Conservation (phyloP, 2,113 vertebrate species). For the Tilapia sparmanii region DNA sequence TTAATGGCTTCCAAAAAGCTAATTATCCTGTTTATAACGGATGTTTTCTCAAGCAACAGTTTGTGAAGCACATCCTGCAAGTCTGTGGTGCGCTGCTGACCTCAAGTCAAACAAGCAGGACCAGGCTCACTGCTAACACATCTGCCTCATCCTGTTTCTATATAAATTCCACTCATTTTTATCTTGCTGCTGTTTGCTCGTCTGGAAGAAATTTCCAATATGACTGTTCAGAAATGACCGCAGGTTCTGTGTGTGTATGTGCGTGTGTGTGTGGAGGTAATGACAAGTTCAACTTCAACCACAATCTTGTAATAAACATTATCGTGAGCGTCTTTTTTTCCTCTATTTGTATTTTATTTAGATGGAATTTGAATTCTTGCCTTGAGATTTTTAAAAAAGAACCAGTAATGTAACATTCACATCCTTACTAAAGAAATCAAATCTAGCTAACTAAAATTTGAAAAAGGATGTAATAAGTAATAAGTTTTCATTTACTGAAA, state of each 20-base stretch:
- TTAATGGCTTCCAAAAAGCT: conserved; percentile 67
- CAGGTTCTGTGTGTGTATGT: neutral
- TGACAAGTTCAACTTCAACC: conserved; percentile 11
- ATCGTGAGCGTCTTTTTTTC: neutral
- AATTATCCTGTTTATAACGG: conserved; percentile 71
- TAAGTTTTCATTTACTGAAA: neutral
- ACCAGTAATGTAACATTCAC: neutral
- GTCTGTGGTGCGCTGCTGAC: conserved; percentile 41
- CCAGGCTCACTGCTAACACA: conserved; percentile 9
- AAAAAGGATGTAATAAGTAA: neutral
- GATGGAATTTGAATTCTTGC: neutral
- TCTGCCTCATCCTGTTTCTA: conserved; percentile 28
- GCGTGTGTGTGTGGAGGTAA: neutral
- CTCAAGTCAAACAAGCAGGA: conserved; percentile 34
- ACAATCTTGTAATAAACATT: conserved; percentile 7
- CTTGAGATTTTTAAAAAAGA: neutral
- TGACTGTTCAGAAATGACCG: neutral
- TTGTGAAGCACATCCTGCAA: conserved; percentile 54
- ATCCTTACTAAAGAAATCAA: neutral
- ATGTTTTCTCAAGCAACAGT: conserved; percentile 66
- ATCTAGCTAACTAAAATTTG: neutral
- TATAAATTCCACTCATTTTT: neutral
- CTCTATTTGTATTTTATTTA: neutral
- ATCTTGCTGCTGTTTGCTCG: neutral
- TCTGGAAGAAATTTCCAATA: conserved; percentile 4